These are phyloP conservation scores for Odontesthes bonariensis DNA, from an alignment of 2,113 vertebrate species.

Conservation along the genomic window DNA sequence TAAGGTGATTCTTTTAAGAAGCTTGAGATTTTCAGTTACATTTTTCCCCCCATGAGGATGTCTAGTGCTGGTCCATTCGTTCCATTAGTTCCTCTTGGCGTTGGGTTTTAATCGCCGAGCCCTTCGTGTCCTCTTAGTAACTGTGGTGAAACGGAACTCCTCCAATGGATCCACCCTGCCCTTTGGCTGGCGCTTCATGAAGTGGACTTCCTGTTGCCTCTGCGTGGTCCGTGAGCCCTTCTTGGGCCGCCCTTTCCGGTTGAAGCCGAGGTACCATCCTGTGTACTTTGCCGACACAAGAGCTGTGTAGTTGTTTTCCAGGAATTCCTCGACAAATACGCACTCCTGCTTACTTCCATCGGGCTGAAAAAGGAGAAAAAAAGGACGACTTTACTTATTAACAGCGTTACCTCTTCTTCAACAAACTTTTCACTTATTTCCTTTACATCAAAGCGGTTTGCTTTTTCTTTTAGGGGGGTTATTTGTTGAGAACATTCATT, in stretches of 20 bases:
- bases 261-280: conserved; percentile 88
- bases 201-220: conserved; percentile 86
- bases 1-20: conserved; percentile 66
- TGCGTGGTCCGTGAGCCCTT: conserved; percentile 85
- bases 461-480: too few species aligned
- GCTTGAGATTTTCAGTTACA: conserved; percentile 62
- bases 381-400: conserved; percentile 4
- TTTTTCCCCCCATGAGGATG: conserved; percentile 18
- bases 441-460: not conserved
- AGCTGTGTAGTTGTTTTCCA: conserved; percentile 89
- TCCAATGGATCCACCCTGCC: conserved; percentile 79
- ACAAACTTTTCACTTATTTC: not conserved
- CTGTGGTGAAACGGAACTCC: conserved; percentile 86
- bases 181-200: conserved; percentile 85
- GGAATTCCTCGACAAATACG: conserved; percentile 87
- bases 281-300: conserved; percentile 86
- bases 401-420: not conserved
- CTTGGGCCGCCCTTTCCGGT: conserved; percentile 84
- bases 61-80: conserved; percentile 57
- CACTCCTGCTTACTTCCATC: conserved; percentile 85
- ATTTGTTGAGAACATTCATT: too few species aligned
- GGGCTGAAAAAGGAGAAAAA: conserved; percentile 64
- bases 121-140: conserved; percentile 87
- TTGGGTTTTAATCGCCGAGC: conserved; percentile 83
- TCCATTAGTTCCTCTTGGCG: conserved; percentile 76